Conservation (phyloP, 1,140 invertebrate species). For the Acyrthosiphon pisum region DNA sequence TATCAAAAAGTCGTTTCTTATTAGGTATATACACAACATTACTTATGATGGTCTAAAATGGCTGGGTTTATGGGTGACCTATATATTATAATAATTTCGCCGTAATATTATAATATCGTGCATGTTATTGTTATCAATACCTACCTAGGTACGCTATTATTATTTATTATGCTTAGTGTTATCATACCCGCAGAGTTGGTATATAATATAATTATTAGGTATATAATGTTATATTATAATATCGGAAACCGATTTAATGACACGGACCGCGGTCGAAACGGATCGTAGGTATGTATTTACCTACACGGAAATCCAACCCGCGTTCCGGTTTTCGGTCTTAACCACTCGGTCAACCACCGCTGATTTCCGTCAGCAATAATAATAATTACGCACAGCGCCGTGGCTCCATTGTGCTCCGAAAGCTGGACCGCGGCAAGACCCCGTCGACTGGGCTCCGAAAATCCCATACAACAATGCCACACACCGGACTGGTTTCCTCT, state of each 20-base stretch:
- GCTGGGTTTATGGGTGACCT: not conserved
- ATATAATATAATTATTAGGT: not conserved
- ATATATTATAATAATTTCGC: not conserved
- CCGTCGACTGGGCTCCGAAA: slow-evolving; percentile 33
- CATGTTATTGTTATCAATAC: not conserved
- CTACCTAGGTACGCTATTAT: too few species aligned
- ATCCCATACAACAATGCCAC: slow-evolving; percentile 45
- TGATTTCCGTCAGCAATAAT: slow-evolving; percentile 26
- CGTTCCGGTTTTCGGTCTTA: slow-evolving; percentile 10
- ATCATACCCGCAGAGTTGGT: not conserved
- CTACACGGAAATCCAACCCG: not conserved
- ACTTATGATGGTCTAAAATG: not conserved
- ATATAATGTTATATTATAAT: not conserved
- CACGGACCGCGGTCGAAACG: not conserved
- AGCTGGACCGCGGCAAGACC: slow-evolving; percentile 49
- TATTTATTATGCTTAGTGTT: not conserved
- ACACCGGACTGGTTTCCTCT: slow-evolving; percentile 49
- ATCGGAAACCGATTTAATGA: not conserved
- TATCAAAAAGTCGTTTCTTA: not conserved
- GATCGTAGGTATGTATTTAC: not conserved
- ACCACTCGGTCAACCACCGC: slow-evolving; percentile 54
- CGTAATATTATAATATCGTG: not conserved
- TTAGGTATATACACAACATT: too few species aligned
- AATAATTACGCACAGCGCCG: slow-evolving; percentile 49
- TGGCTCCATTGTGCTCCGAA: slow-evolving; percentile 36